Conservation (phyloP, 2,797 vertebrate species). For the Salarias fasciatus region DNA sequence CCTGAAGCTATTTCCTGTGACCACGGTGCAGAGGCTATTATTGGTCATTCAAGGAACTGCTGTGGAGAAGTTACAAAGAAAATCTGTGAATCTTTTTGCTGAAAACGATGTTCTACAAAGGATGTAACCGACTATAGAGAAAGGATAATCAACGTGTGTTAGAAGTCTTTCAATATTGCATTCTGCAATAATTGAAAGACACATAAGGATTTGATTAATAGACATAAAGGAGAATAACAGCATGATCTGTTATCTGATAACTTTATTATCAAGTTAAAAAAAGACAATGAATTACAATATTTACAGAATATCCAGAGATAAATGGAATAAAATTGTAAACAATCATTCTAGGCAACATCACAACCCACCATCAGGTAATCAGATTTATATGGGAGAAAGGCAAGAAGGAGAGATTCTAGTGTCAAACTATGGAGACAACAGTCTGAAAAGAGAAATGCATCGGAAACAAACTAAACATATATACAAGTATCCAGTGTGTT, state of each 20-base stretch:
- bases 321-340: slow-evolving; percentile 96
- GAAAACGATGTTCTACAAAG: no score
- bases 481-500: slow-evolving; percentile 89
- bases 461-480: slow-evolving; percentile 82
- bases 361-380: slow-evolving; percentile 89
- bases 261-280: slow-evolving; percentile 99
- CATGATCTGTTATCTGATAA: slow-evolving; percentile 86
- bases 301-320: slow-evolving; percentile 98
- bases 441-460: slow-evolving; percentile 79
- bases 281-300: slow-evolving; percentile 99
- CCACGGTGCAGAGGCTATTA: slow-evolving; percentile 60
- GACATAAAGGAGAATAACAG: slow-evolving; percentile 12
- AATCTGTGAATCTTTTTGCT: slow-evolving; percentile 28
- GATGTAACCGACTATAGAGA: no score
- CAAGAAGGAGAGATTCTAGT: slow-evolving; percentile 84
- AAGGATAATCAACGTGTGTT: no score
- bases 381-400: slow-evolving; percentile 86
- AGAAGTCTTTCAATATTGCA: no score
- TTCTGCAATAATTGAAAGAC: no score
- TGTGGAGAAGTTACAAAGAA: slow-evolving; percentile 40
- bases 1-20: slow-evolving; percentile 70
- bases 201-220: no score
- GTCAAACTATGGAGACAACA: slow-evolving; percentile 83
- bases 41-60: slow-evolving; percentile 41
- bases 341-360: slow-evolving; percentile 92